Percentiles rank a stretch among this genome's conserved stretches.
Evolutionary conservation across 2,888 invertebrate species (phyloP).

Genomic region (Ariolimax columbianus): DNA sequence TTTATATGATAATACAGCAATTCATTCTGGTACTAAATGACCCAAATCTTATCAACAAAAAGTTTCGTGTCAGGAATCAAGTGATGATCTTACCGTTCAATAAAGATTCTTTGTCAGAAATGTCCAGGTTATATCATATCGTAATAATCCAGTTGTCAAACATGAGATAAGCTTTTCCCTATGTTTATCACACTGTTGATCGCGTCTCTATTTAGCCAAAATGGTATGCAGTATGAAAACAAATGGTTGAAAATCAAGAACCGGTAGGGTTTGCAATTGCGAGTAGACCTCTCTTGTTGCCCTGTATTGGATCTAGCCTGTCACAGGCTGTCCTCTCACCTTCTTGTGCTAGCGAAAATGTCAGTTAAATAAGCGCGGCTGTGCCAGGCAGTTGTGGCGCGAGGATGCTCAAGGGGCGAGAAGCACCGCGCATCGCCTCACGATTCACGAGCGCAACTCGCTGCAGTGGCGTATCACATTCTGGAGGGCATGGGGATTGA

Average conservation of each 20-base stretch:
- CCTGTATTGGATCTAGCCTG: not conserved
- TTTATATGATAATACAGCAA: too few species aligned
- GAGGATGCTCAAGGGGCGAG: constrained; percentile 11
- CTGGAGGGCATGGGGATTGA: too few species aligned
- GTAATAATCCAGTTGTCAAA: not conserved
- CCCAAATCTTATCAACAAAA: too few species aligned
- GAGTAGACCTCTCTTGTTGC: not conserved
- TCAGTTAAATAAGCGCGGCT: not conserved
- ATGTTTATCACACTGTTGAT: not conserved
- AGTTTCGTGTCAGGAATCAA: too few species aligned
- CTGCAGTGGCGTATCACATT: not conserved
- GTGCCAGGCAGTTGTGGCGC: not conserved
- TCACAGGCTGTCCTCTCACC: not conserved
- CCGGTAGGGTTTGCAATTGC: not conserved
- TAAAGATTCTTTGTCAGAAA: not conserved
- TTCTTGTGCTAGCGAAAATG: constrained; percentile 7
- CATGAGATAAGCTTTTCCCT: not conserved
- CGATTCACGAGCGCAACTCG: not conserved
- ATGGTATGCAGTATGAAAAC: not conserved
- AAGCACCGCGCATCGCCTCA: constrained; percentile 14
- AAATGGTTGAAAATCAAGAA: constrained; percentile 7
- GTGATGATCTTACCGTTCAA: too few species aligned
- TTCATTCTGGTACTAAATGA: too few species aligned
- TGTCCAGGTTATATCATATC: too few species aligned
- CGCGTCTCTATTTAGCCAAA: not conserved